These are phyloP conservation scores for Mareca penelope DNA, from an alignment of 2,797 vertebrate species.

Conservation along the genomic window DNA sequence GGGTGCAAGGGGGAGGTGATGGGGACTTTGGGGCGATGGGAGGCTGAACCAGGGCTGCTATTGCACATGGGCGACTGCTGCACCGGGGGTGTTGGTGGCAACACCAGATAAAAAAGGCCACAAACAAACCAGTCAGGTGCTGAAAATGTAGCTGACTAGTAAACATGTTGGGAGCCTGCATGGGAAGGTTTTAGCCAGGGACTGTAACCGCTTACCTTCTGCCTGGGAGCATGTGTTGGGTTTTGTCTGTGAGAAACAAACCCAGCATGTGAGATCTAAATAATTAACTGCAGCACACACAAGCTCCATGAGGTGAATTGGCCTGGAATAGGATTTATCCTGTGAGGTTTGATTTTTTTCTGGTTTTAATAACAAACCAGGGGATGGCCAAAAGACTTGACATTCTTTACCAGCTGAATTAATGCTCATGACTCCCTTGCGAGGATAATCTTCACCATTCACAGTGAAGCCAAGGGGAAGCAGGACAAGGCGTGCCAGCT, in stretches of 20 bases:
- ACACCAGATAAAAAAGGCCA: not conserved
- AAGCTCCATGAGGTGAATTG: not conserved
- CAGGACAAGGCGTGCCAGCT: not conserved
- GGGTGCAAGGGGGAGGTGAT: not conserved
- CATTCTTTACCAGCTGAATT: not conserved
- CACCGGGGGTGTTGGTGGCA: fast-evolving
- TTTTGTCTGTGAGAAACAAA: not conserved
- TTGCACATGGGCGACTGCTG: not conserved
- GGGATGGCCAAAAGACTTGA: not conserved
- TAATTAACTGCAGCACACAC: not conserved
- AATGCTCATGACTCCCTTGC: not conserved
- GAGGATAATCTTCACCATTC: conserved; percentile 27
- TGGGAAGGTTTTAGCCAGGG: not conserved
- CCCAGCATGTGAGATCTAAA: not conserved
- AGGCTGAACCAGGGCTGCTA: not conserved
- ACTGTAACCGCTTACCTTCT: not conserved
- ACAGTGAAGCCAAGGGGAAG: not conserved
- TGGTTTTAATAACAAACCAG: not conserved
- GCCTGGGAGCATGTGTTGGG: not conserved
- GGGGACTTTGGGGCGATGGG: not conserved
- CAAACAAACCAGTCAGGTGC: not conserved
- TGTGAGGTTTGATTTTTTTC: not conserved
- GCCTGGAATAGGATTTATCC: not conserved
- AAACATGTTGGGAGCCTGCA: not conserved
- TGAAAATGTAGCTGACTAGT: not conserved